phyloP scores from a whole-genome alignment of 1,140 invertebrate species.

The Heliconius himera region DNA sequence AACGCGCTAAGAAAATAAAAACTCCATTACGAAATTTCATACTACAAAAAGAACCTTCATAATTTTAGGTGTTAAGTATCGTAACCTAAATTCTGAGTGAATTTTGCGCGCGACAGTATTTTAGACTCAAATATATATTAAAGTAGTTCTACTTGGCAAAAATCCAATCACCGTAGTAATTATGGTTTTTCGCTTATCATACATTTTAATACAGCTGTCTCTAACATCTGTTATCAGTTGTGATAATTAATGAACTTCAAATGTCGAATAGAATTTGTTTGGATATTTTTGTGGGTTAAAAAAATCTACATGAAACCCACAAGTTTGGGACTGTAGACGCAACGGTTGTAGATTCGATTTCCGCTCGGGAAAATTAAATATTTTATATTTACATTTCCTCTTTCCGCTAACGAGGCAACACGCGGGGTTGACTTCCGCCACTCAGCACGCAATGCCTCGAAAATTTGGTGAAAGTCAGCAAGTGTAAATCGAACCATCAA shows the following conservation, averaged over 20 bases:
- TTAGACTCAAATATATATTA: not conserved
- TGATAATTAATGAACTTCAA: constrained; percentile 20
- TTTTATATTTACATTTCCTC: not conserved
- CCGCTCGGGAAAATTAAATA: too few species aligned
- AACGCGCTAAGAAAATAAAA: too few species aligned
- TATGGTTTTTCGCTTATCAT: constrained; percentile 21
- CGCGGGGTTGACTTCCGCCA: too few species aligned
- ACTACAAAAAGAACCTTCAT: not conserved
- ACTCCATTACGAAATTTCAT: too few species aligned
- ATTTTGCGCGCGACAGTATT: not conserved
- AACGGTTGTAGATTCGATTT: too few species aligned
- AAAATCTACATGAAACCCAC: too few species aligned
- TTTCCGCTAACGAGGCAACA: too few species aligned
- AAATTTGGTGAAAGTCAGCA: too few species aligned
- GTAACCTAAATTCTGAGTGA: not conserved
- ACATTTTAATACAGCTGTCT: constrained; percentile 14
- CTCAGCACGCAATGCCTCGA: too few species aligned
- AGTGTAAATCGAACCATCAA: too few species aligned
- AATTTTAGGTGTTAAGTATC: not conserved
- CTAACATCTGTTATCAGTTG: constrained; percentile 11
- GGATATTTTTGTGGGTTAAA: not conserved
- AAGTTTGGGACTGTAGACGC: too few species aligned
- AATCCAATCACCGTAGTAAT: constrained; percentile 15
- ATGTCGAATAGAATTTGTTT: not conserved
- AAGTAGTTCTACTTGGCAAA: not conserved